These are phyloP conservation scores for Megaleporinus macrocephalus DNA, from an alignment of 2,113 vertebrate species.

Conservation along the genomic window DNA sequence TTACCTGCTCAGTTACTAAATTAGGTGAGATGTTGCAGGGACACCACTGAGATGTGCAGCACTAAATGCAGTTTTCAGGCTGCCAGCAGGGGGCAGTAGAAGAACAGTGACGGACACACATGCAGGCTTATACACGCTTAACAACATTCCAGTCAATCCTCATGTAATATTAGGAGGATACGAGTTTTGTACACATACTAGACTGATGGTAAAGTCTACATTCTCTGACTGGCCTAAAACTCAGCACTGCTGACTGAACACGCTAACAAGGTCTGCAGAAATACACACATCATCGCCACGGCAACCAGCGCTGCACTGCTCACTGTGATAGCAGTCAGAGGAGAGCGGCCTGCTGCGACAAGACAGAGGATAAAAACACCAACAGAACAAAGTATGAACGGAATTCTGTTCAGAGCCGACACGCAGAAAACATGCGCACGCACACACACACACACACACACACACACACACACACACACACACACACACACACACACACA, in stretches of 20 bases:
- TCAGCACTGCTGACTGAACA: neutral
- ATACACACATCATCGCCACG: neutral
- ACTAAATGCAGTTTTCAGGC: neutral
- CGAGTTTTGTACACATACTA: neutral
- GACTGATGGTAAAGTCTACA: neutral
- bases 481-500: neutral
- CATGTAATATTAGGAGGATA: neutral
- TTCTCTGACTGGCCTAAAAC: neutral
- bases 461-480: constrained; percentile 9
- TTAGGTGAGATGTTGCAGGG: neutral
- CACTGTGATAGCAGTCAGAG: neutral
- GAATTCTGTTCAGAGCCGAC: constrained; percentile 25
- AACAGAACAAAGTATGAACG: constrained; percentile 41
- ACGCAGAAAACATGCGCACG: constrained; percentile 24
- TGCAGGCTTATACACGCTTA: constrained; percentile 24
- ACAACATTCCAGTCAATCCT: constrained; percentile 21
- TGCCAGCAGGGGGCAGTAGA: constrained; percentile 29
- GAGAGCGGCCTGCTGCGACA: constrained; percentile 1
- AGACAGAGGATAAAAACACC: constrained; percentile 11
- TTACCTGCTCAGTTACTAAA: too few species aligned
- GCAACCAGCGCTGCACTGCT: neutral
- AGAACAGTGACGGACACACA: neutral
- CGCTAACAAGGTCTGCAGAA: neutral
- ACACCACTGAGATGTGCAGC: neutral
- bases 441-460: constrained; percentile 17